phyloP scores from a whole-genome alignment of 2,888 invertebrate genomes.

The Aphidius colemani region DNA sequence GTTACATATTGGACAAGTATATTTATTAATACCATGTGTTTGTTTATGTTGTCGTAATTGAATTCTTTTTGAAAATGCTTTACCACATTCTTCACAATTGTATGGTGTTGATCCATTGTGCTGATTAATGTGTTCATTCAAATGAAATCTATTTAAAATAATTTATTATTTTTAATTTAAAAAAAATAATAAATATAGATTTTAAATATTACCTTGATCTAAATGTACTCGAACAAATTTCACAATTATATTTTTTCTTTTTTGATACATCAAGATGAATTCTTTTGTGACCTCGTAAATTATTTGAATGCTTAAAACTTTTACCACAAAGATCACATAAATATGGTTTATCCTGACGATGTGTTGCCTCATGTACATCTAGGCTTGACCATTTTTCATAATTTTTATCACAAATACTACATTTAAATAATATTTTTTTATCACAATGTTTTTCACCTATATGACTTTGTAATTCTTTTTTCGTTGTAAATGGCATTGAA shows the following conservation, averaged over 20 bases:
- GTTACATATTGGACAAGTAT: constrained; percentile 50
- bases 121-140: constrained; percentile 61
- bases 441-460: constrained; percentile 41
- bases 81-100: constrained; percentile 58
- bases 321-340: constrained; percentile 57
- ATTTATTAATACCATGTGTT: constrained; percentile 48
- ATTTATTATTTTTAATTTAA: constrained; percentile 5
- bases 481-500: constrained; percentile 33
- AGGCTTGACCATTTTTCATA: constrained; percentile 50
- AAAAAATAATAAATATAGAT: background rate
- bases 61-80: constrained; percentile 55
- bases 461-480: constrained; percentile 46
- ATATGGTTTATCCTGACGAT: constrained; percentile 48
- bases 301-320: constrained; percentile 54
- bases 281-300: constrained; percentile 52
- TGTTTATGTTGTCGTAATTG: constrained; percentile 53
- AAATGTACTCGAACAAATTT: constrained; percentile 60
- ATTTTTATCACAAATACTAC: constrained; percentile 45
- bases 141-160: constrained; percentile 53
- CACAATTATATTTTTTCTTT: constrained; percentile 56
- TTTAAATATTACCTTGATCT: constrained; percentile 50
- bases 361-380: constrained; percentile 53
- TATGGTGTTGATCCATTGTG: constrained; percentile 56
- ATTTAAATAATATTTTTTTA: constrained; percentile 42
- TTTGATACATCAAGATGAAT: constrained; percentile 50